phyloP scores from a whole-genome alignment of 2,888 invertebrate genomes.

The Lithophane ornitopus region DNA sequence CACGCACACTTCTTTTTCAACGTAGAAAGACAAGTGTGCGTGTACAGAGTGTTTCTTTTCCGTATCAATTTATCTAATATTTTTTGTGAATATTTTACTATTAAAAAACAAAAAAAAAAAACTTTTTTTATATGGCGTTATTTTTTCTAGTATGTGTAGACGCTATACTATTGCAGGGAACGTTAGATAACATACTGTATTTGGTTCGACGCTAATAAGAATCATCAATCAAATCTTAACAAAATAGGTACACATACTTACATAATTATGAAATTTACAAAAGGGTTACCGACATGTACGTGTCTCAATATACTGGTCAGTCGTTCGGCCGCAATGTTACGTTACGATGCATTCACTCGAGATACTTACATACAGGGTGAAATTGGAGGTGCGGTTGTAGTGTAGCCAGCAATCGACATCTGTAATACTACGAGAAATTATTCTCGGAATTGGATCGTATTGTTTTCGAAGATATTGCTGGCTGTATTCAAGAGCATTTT shows the following conservation, averaged over 20 bases:
- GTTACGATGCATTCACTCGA: conserved; percentile 1
- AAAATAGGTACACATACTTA: not conserved
- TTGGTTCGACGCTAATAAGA: not conserved
- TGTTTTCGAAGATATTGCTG: not conserved
- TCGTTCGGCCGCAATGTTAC: not conserved
- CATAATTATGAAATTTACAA: not conserved
- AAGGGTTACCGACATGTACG: no score
- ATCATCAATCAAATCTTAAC: not conserved
- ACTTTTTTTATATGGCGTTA: no score
- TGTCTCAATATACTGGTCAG: not conserved
- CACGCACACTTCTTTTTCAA: no score
- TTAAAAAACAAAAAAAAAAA: no score
- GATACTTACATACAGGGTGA: not conserved
- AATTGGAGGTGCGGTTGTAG: not conserved
- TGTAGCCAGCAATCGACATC: not conserved
- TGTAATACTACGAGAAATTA: not conserved
- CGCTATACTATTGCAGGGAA: no score
- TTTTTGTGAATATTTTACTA: no score
- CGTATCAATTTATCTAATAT: no score
- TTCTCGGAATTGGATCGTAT: not conserved
- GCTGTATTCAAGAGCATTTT: not conserved
- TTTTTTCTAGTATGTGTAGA: no score
- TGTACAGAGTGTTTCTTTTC: no score
- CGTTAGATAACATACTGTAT: no score
- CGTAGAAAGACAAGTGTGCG: no score